phyloP scores from a whole-genome alignment of 2,888 invertebrate species.

The Creontiades dilutus region DNA sequence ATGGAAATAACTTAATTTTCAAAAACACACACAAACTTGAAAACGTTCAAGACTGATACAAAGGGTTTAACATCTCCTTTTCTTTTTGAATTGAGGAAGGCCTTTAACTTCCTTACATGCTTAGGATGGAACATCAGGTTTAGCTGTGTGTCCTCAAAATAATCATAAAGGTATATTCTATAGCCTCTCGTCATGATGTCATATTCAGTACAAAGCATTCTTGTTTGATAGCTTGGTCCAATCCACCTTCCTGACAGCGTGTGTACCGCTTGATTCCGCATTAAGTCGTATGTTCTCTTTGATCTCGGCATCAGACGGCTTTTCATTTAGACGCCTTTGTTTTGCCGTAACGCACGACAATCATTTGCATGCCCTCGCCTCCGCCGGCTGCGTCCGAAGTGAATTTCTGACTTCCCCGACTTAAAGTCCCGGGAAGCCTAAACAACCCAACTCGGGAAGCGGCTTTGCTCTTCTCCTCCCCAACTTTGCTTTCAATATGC shows the following conservation, averaged over 20 bases:
- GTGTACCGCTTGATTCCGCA: background rate
- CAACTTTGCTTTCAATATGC: conserved; percentile 35
- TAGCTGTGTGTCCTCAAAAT: too few relatives aligned
- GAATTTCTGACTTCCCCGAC: conserved; percentile 1
- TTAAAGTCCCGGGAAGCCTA: background rate
- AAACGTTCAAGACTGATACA: too few relatives aligned
- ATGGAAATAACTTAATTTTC: too few relatives aligned
- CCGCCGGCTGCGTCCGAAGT: background rate
- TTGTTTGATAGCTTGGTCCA: background rate
- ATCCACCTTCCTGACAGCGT: background rate
- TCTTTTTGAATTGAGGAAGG: too few relatives aligned
- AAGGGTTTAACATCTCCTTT: too few relatives aligned
- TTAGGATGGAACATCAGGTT: too few relatives aligned
- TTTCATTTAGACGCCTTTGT: conserved; percentile 1
- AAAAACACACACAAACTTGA: too few relatives aligned
- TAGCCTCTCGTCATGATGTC: too few relatives aligned
- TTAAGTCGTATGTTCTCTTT: background rate
- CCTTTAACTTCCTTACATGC: too few relatives aligned
- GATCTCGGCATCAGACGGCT: conserved; percentile 17
- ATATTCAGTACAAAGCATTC: too few relatives aligned
- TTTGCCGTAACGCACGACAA: conserved; percentile 8
- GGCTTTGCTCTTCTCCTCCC: conserved; percentile 9
- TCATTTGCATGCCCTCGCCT: conserved; percentile 28
- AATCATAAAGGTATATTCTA: too few relatives aligned
- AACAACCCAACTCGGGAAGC: conserved; percentile 16